Conservation (phyloP, 2,797 vertebrate genomes). For the Sus cebifrons region DNA sequence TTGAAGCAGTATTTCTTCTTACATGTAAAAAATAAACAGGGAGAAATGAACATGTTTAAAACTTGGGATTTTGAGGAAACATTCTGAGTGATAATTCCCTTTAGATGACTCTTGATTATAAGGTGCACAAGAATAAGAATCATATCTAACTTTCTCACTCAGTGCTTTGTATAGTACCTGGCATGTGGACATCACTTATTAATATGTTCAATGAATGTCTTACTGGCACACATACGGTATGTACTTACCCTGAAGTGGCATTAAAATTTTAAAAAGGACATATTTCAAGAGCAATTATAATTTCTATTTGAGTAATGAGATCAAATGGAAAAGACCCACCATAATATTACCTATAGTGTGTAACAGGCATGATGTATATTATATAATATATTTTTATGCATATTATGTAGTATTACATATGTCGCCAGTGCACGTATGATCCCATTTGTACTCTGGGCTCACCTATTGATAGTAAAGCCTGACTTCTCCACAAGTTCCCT, state of each 20-base stretch:
- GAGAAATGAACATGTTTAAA: not conserved
- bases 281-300: slow-evolving; percentile 5
- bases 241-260: not conserved
- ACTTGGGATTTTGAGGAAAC: not conserved
- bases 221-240: not conserved
- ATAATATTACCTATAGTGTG: not conserved
- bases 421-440: not conserved
- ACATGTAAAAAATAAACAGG: not conserved
- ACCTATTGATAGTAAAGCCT: not conserved
- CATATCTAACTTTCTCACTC: not conserved
- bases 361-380: not conserved
- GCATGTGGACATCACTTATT: not conserved
- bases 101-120: slow-evolving; percentile 6
- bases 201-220: not conserved
- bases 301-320: slow-evolving; percentile 25
- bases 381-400: not conserved
- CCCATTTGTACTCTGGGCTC: not conserved
- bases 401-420: not conserved
- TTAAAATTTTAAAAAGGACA: slow-evolving; percentile 50
- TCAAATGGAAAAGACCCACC: not conserved
- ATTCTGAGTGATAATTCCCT: not conserved
- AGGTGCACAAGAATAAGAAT: not conserved
- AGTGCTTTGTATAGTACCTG: not conserved
- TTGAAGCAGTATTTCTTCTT: not conserved
- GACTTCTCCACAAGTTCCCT: not conserved